Base-by-base conservation (phyloP, 2,797 vertebrate species). In the Cuculus canorus region DNA sequence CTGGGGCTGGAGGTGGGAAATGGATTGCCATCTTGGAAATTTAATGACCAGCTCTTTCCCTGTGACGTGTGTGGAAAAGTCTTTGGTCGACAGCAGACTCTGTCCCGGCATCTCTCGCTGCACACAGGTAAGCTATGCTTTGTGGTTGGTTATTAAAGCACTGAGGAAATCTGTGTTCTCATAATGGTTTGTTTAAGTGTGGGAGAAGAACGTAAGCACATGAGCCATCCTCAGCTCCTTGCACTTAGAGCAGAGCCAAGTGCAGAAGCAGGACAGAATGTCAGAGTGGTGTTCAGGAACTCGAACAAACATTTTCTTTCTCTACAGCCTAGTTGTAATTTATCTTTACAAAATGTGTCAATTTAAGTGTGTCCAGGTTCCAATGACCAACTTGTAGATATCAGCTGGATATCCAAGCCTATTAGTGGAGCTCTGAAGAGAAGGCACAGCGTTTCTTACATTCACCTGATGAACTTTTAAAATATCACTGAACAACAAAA, bases 51-150 rank as follows among this genome's bases (percentile, higher is more conserved):
- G 98, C 99, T 99, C 95, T 99, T 98, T 97, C 99, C 99, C 75
- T 99, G 99, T 92, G 98, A 99, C 2, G 98, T 99, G 88, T 99
- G 99, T 96, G 99, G 99, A 87, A 99, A 99, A 97, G 99, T 99
- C 95, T 99, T 99, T 65, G 99, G 99, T 77, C 98, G 99, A 83
- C 99, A 99, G 97, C 99, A 99, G 98, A 99, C 99, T 10, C 98
- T 99, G 91, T 99, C 99, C 75, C 98, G 99, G 90, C 99, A 99
- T 96, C 98, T 99, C 95, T 99, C 99, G 1, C 97, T 99, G 95
- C 99, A 99, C 98, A 99, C 99, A 98, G 99, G 99, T 99, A 97
- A 97, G 96, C 70, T 1, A 11, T 9, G 41, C 63, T 50, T 16
- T 6, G 56, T 22, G 35, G 7, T 9, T 45, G 56, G 5, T 28